Conservation (phyloP, 2,888 invertebrate genomes). For the Elaeidobius kamerunicus region DNA sequence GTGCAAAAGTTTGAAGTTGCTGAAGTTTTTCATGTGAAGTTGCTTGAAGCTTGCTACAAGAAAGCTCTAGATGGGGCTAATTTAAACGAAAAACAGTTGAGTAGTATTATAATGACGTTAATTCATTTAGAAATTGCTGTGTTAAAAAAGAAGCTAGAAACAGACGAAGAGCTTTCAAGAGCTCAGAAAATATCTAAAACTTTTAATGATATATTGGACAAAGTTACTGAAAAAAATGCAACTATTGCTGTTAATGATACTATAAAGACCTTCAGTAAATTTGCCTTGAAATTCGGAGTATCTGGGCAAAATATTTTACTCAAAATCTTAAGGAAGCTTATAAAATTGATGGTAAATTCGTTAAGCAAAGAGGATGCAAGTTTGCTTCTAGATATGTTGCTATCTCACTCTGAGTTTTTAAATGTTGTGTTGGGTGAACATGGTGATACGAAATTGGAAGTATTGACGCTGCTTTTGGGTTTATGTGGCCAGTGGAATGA, state of each 20-base stretch:
- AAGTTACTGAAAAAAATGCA: conserved; percentile 13
- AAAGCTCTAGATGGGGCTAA: conserved; percentile 49
- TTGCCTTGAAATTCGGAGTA: conserved; percentile 64
- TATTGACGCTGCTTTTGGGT: conserved; percentile 62
- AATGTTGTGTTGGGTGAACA: conserved; percentile 65
- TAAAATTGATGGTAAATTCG: conserved; percentile 53
- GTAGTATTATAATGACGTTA: conserved; percentile 56
- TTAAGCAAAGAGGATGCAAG: conserved; percentile 52
- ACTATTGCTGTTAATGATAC: conserved; percentile 48
- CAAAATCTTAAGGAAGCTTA: conserved; percentile 56
- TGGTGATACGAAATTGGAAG: conserved; percentile 43
- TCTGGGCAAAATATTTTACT: conserved; percentile 38
- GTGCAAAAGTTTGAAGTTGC: conserved; percentile 61
- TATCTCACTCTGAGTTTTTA: conserved; percentile 74
- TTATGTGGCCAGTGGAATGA: conserved; percentile 62
- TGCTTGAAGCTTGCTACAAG: conserved; percentile 56
- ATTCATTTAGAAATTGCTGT: conserved; percentile 54
- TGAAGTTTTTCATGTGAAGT: conserved; percentile 57
- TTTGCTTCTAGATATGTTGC: conserved; percentile 69
- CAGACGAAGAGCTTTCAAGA: conserved; percentile 34
- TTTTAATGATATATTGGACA: conserved; percentile 34
- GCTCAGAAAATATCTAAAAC: conserved; percentile 32
- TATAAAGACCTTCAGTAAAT: conserved; percentile 62
- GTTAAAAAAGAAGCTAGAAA: conserved; percentile 48
- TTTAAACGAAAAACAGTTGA: conserved; percentile 49